Base-by-base conservation (phyloP, 2,113 vertebrate species). In the Morphnarchus princeps region DNA sequence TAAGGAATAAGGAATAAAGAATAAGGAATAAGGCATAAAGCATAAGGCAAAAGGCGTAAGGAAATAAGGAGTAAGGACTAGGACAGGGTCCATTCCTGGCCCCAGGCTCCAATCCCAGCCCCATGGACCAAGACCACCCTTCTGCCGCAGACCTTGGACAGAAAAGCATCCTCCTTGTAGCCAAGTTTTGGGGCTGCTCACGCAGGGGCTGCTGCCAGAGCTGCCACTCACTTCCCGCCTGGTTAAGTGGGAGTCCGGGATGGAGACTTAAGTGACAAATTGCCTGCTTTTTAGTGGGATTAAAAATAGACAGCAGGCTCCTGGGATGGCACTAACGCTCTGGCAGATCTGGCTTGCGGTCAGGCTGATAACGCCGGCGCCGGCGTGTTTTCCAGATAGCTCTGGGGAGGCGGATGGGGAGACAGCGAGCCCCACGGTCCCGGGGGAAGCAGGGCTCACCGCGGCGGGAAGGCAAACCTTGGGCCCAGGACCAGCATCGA, bases 231-330 rank as follows among this genome's bases (percentile, higher is more conserved):
- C 69, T 50, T 79, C 74, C 67, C 2, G 38, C 58, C 43, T 9
- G 77, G 55, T 55, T 71, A 77, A 95, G 50, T 31, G 63, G 62
- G 58, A 82, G 42, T 20, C 82, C 8, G 11, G 78, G 74, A 59
- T 34, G 49, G 79, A 95, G 69, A 52, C 82, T 72, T 43, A 21
- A 81, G 82, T 50, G 86, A 72, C 90, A 92, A 94, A 94, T 36
- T 87, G 82, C 65, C 69, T 84, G 82, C 78, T 87, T 90, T 96
- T 90, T 59, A 91, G 47, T 55, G 69, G 73, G 43, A 87, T 92
- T 92, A 87, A 90, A 94, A 92, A 92, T 72, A 94, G 91, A 36
- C 26, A 0, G 14, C 7, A 2, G 79, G 69, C 86, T 90, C 62
- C 69, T 49, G 54, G 78, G 73, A 63, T 54, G 78, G 78, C 84